A percentile compares a stretch with the other conserved stretches of the same genome.
These are phyloP conservation scores for Psephotus haematonotus DNA, from an alignment of 2,113 vertebrate species.

Conservation along the genomic window DNA sequence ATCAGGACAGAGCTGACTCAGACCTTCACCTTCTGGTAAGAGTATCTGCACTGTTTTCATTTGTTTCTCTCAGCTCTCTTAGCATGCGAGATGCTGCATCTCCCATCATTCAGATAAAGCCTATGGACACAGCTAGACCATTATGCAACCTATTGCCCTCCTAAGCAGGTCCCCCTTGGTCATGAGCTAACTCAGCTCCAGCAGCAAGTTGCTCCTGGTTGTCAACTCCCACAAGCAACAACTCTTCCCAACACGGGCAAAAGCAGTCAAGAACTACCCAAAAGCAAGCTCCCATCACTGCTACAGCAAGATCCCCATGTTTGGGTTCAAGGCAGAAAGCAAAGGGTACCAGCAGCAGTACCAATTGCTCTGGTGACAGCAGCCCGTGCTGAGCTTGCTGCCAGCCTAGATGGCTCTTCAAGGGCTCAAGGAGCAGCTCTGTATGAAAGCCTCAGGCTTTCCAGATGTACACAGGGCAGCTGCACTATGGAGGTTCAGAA, in stretches of 20 bases:
- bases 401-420: neutral
- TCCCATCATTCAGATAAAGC: neutral
- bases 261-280: neutral
- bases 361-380: neutral
- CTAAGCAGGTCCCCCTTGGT: neutral
- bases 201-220: neutral
- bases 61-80: neutral
- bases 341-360: neutral
- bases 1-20: neutral
- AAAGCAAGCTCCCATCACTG: neutral
- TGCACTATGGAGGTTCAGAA: neutral
- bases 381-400: neutral
- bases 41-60: neutral
- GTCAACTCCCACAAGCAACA: neutral
- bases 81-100: neutral
- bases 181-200: accelerated
- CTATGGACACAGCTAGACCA: neutral
- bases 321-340: neutral
- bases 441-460: neutral
- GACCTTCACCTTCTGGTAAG: neutral
- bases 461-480: neutral
- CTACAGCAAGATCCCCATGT: neutral
- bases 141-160: accelerated
- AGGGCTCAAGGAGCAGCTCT: neutral
- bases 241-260: neutral